Evolutionary conservation across 1,140 invertebrate species (phyloP), one percentile per base, ranked within the genome.

Genomic region (Gyrodactylus salaris): DNA sequence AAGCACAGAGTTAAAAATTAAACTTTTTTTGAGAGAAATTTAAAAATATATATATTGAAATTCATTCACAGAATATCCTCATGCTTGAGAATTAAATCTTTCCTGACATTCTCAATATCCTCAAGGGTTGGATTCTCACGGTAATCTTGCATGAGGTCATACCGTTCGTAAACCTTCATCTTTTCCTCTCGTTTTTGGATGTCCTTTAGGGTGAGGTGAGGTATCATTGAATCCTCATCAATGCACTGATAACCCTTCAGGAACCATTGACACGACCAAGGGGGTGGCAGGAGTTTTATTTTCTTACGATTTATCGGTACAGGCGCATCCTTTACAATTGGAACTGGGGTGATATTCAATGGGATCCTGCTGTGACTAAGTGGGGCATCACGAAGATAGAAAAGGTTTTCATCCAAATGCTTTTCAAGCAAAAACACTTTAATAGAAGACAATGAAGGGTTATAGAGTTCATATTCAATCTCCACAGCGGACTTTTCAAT

Each of bases 341-440:
- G 81, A 79, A 92, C 88, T 24, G 85, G 81, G 78, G 92, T 87
- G 88, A 97, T 90, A 78, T 97, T 88, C 72, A 89, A 83, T 76
- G 91, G 86, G 78, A 98, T 88, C 21, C 90, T 95, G 78, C 88
- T 91, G 78, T 89, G 93, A 80, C 97, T 89, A 0, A 86, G 85
- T 27, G 88, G 83, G n/a, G 89, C 88, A 85, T 99, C 93, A 73
- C 92, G 83, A 68, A 99, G 83, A 79, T 97, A 99, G 26, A 86
- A 83, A 20, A 99, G 80, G 77, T 89, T 84, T 54, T 89, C 85
- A 81, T 99, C 95, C 21, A 98, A 79, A 68, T 94, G 84, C 79
- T 91, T 95, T 80, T 99, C 93, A 24, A 98, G 81, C 70, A 86
- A 86, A 22, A 91, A 80, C 21, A 91, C 87, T 82, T 95, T 88